Conservation (phyloP, 1,140 invertebrate species). For the Chymomyza costata region DNA sequence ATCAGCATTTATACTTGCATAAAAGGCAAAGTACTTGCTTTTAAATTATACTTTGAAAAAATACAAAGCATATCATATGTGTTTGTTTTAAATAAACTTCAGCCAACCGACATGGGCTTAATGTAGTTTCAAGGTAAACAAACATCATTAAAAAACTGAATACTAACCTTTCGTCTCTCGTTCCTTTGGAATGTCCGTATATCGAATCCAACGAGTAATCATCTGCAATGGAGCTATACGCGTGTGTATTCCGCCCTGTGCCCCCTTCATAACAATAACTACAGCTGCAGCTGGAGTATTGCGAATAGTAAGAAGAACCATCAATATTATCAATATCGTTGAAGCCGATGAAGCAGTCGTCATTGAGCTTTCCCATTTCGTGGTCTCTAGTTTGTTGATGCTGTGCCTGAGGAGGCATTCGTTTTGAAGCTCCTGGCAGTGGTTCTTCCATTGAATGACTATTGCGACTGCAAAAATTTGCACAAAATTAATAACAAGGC, state of each 20-base stretch:
- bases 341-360: slow-evolving; percentile 70
- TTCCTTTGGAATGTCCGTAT: too few species aligned
- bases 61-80: too few species aligned
- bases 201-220: slow-evolving; percentile 67
- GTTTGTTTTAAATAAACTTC: too few species aligned
- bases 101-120: too few species aligned
- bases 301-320: slow-evolving; percentile 76
- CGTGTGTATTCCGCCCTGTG: slow-evolving; percentile 39
- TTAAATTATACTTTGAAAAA: too few species aligned
- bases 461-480: slow-evolving; percentile 1
- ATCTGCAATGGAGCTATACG: slow-evolving; percentile 62
- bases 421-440: slow-evolving; percentile 5
- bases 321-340: slow-evolving; percentile 50
- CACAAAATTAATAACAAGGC: background rate
- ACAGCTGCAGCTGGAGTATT: slow-evolving; percentile 78
- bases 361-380: slow-evolving; percentile 32
- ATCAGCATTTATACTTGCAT: too few species aligned
- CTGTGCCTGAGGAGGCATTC: slow-evolving; percentile 15
- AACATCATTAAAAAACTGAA: too few species aligned
- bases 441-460: slow-evolving; percentile 33
- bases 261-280: slow-evolving; percentile 76
- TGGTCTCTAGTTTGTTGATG: slow-evolving; percentile 4
- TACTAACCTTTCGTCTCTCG: too few species aligned
- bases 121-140: too few species aligned
- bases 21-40: too few species aligned